Evolutionary conservation across 2,113 vertebrate species (phyloP).

Genomic region (Pteropus alecto): DNA sequence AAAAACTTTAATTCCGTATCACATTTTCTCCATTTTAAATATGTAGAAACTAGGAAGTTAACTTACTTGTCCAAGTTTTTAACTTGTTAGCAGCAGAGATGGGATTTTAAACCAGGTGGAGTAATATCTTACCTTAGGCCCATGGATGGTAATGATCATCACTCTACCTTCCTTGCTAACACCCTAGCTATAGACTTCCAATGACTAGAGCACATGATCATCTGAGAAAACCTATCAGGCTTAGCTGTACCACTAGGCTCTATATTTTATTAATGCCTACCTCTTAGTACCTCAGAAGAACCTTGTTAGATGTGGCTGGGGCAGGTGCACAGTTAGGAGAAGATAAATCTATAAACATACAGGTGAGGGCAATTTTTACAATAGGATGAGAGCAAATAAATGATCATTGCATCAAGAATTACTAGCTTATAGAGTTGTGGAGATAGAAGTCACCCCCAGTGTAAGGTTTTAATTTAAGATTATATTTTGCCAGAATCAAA

Average conservation of each 20-base stretch:
- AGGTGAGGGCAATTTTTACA: background rate
- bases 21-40: background rate
- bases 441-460: background rate
- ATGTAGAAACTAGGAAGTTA: background rate
- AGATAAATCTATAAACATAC: background rate
- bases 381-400: background rate
- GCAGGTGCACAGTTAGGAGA: background rate
- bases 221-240: background rate
- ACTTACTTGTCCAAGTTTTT: background rate
- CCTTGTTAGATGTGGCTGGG: background rate
- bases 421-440: background rate
- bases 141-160: background rate
- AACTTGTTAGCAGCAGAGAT: background rate
- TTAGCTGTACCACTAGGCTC: background rate
- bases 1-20: background rate
- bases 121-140: background rate
- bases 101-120: background rate
- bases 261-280: background rate
- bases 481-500: constrained; percentile 47
- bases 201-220: background rate
- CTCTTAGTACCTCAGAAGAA: background rate
- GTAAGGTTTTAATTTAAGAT: constrained; percentile 11
- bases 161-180: background rate
- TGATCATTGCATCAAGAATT: background rate
- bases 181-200: background rate